Evolutionary conservation across 2,888 invertebrate species (phyloP).

Genomic region (Timema podura): DNA sequence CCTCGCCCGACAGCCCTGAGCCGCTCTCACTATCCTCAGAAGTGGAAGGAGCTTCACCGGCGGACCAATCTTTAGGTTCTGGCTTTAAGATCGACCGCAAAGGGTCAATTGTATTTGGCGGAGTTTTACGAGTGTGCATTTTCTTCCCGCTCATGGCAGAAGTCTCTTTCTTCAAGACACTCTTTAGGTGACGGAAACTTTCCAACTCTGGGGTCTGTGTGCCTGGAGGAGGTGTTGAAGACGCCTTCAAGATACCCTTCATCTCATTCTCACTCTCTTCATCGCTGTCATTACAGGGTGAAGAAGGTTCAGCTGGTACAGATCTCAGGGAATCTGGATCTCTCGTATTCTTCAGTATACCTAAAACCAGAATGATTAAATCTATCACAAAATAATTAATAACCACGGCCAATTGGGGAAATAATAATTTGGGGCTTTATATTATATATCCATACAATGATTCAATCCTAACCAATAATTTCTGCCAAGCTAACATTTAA

Average conservation of each 20-base stretch:
- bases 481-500: no score
- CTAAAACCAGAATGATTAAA: constrained; percentile 3
- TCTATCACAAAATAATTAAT: no score
- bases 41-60: constrained; percentile 22
- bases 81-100: constrained; percentile 32
- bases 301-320: constrained; percentile 4
- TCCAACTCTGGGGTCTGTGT: constrained; percentile 25
- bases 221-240: neutral
- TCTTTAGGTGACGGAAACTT: constrained; percentile 25
- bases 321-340: neutral
- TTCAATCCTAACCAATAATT: no score
- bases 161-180: constrained; percentile 33
- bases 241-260: constrained; percentile 53
- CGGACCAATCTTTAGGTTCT: constrained; percentile 26
- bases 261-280: constrained; percentile 41
- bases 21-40: constrained; percentile 12
- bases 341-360: constrained; percentile 24
- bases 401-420: no score
- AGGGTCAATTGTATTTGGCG: constrained; percentile 15
- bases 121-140: neutral
- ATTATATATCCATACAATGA: no score
- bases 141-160: neutral
- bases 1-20: neutral
- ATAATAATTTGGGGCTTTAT: no score
- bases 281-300: neutral